Evolutionary conservation across 2,888 invertebrate species (phyloP), one percentile per base, ranked within the genome.

Genomic region (Rhagonycha fulva): DNA sequence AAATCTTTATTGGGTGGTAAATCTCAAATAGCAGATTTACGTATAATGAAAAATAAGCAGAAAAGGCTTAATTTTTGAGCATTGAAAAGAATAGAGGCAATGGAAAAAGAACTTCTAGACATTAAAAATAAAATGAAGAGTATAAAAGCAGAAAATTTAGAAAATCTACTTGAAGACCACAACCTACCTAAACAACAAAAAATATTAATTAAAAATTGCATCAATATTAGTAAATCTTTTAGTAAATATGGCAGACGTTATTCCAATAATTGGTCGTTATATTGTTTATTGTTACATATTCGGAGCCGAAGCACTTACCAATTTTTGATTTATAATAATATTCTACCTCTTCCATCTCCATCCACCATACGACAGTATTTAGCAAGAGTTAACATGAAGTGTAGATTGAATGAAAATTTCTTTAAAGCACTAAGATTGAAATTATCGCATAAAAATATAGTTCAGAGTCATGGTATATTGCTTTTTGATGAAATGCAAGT

Each of bases 401-500:
- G 75, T 68, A 71, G 75, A 12, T 47, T 75, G 30, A 71, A 75
- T 68, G 62, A 75, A 68, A 61, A 11, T 68, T 75, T 75, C 26
- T 75, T 72, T 72, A 62, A 75, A 62, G 72, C 72, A 68, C 47
- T 75, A 68, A 11, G 32, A 71, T 61, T 67, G 19, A 72, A 75
- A 75, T 47, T 75, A 12, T 5, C 14, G 0, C 14, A 28, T 26
- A 74, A 74, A 71, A 23, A 67, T 30, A 19, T 14, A 70, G 11
- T 30, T 14, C 63, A 71, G 30, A 14, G 30, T 11, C 71, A 61
- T 47, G 75, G 75, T 5, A 30, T 68, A 60, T 61, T 75, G 14
- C 7, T 71, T 47, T 71, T 75, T 32, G 75, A 71, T 67, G 75
- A 71, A 71, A 75, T 75, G 75, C 62, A 24, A 62, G 75, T 75